Evolutionary conservation across 2,797 vertebrate genomes (phyloP).

Genomic region (Gadopsis bispinosus): DNA sequence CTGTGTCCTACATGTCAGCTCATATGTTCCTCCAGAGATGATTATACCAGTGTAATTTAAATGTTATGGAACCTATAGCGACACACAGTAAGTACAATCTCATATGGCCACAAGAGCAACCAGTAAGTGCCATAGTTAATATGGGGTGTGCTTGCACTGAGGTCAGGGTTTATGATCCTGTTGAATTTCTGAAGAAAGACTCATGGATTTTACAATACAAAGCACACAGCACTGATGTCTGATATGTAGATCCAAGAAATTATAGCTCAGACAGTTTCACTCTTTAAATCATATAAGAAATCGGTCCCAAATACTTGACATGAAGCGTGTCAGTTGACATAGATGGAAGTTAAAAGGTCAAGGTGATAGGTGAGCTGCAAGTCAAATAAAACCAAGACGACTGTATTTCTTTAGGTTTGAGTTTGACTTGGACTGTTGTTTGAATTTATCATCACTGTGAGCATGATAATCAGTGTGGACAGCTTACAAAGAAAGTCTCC

Average conservation of each 20-base stretch:
- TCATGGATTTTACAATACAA: not conserved
- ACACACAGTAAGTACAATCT: not conserved
- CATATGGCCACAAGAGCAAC: conserved; percentile 19
- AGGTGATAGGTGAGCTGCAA: conserved; percentile 41
- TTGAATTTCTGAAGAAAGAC: conserved; percentile 16
- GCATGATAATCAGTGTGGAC: conserved; percentile 22
- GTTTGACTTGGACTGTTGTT: conserved; percentile 11
- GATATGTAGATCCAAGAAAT: not conserved
- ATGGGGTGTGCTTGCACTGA: conserved; percentile 10
- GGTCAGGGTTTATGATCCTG: conserved; percentile 39
- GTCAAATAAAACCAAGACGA: conserved; percentile 40
- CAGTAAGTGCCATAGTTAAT: conserved; percentile 22
- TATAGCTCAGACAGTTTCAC: not conserved
- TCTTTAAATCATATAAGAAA: conserved; percentile 1
- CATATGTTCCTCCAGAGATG: conserved; percentile 39
- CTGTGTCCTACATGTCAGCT: conserved; percentile 45
- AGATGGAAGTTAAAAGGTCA: conserved; percentile 40
- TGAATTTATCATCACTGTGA: conserved; percentile 1
- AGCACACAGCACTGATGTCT: not conserved
- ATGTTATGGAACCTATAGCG: conserved; percentile 14
- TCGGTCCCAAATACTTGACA: not conserved
- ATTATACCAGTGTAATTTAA: conserved; percentile 5
- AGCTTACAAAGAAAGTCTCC: conserved; percentile 6
- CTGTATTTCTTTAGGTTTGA: conserved; percentile 9
- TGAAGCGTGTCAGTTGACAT: not conserved